Evolutionary conservation across 2,888 invertebrate species (phyloP).

Genomic region (Drosophila sordidula): DNA sequence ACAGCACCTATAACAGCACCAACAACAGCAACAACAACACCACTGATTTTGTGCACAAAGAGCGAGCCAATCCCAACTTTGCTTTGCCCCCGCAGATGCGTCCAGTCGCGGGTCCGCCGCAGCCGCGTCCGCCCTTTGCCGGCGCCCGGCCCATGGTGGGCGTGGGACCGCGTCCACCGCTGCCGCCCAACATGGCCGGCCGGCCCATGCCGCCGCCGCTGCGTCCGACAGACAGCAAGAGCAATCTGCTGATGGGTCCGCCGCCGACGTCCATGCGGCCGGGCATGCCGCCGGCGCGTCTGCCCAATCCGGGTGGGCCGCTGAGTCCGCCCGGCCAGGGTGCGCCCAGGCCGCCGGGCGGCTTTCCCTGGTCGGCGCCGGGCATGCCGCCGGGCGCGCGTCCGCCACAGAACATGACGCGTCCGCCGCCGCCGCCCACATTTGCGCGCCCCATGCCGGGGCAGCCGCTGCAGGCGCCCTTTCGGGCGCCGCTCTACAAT

Average conservation of each 20-base stretch:
- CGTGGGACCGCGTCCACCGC: conserved; percentile 79
- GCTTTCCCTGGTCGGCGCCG: conserved; percentile 74
- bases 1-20: conserved; percentile 35
- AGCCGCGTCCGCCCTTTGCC: conserved; percentile 78
- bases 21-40: conserved; percentile 32
- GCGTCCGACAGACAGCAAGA: conserved; percentile 85
- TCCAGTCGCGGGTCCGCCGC: conserved; percentile 72
- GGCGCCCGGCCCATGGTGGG: conserved; percentile 73
- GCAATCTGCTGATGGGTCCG: conserved; percentile 82
- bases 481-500: conserved; percentile 73
- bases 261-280: conserved; percentile 72
- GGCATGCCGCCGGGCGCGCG: conserved; percentile 62
- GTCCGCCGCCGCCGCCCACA: conserved; percentile 71
- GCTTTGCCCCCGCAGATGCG: conserved; percentile 81
- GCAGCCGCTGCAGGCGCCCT: conserved; percentile 77
- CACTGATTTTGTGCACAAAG: conserved; percentile 35
- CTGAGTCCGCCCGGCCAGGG: conserved; percentile 82
- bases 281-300: conserved; percentile 65
- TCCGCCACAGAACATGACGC: conserved; percentile 66
- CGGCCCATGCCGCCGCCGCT: conserved; percentile 82
- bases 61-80: conserved; percentile 54
- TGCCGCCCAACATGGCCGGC: conserved; percentile 75
- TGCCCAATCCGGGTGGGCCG: conserved; percentile 68
- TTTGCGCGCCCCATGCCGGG: conserved; percentile 74
- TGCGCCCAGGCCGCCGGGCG: conserved; percentile 77